phyloP scores from a whole-genome alignment of 92 coral and sea anemone genomes.

The Phenganax subtilis region DNA sequence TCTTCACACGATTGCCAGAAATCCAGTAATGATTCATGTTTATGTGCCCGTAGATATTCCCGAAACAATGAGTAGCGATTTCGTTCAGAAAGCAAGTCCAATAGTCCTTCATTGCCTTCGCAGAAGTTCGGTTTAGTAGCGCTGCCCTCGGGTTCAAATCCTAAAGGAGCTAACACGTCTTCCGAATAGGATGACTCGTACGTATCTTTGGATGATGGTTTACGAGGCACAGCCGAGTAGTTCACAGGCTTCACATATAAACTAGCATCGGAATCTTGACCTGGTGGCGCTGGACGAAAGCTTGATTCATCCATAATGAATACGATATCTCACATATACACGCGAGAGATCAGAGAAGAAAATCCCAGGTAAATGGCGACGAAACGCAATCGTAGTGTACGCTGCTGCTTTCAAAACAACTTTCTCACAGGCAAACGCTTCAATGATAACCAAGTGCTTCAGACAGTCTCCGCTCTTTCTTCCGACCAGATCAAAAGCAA shows the following conservation, averaged over 20 bases:
- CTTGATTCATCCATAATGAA: slow-evolving; percentile 27
- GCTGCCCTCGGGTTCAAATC: slow-evolving; percentile 98
- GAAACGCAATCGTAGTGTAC: background rate
- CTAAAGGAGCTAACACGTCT: slow-evolving; percentile 82
- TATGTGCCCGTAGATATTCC: slow-evolving; percentile 66
- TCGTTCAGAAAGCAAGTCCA: slow-evolving; percentile 66
- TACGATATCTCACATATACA: slow-evolving; percentile 28
- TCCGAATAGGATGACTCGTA: slow-evolving; percentile 61
- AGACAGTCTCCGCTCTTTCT: slow-evolving; percentile 56
- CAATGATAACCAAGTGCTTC: slow-evolving; percentile 40
- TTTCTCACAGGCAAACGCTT: slow-evolving; percentile 55
- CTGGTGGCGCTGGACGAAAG: slow-evolving; percentile 92
- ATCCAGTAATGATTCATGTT: slow-evolving; percentile 72
- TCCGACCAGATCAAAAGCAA: slow-evolving; percentile 77
- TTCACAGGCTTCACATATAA: slow-evolving; percentile 46
- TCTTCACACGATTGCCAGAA: slow-evolving; percentile 81
- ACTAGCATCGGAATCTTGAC: slow-evolving; percentile 80
- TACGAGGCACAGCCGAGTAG: slow-evolving; percentile 56
- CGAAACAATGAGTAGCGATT: slow-evolving; percentile 66
- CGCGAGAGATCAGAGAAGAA: slow-evolving; percentile 10
- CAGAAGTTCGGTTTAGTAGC: slow-evolving; percentile 75
- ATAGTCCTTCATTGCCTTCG: slow-evolving; percentile 73
- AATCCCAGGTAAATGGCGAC: background rate
- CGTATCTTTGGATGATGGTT: slow-evolving; percentile 70
- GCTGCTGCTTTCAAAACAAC: slow-evolving; percentile 45